Conservation (phyloP, 2,797 vertebrate species). For the Alcedo atthis region DNA sequence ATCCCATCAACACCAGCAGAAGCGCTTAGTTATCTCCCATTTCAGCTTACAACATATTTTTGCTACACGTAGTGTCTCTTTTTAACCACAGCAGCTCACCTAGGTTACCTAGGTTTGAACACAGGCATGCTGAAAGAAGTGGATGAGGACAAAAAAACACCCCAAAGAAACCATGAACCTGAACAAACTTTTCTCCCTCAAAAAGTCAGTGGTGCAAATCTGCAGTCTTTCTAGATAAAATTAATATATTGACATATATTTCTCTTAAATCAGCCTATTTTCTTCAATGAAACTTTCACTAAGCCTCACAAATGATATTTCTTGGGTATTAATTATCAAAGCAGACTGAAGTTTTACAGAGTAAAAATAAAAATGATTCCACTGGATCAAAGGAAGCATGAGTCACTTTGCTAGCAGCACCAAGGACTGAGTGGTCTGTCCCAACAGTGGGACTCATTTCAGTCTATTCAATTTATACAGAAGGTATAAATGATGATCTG, state of each 20-base stretch:
- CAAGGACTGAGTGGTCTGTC: conserved; percentile 22
- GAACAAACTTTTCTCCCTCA: not conserved
- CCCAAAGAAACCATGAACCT: not conserved
- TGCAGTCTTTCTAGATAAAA: not conserved
- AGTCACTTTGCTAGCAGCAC: conserved; percentile 20
- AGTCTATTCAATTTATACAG: not conserved
- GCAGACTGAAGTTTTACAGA: conserved; percentile 55
- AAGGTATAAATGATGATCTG: conserved; percentile 43
- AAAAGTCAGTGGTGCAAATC: not conserved
- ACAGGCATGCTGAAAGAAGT: not conserved
- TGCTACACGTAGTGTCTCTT: not conserved
- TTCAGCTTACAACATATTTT: conserved; percentile 3
- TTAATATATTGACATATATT: conserved; percentile 13
- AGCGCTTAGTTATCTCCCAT: not conserved
- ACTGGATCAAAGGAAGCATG: conserved; percentile 57
- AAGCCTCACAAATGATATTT: conserved; percentile 56
- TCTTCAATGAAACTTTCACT: conserved; percentile 24
- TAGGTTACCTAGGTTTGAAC: not conserved
- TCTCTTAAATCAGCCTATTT: conserved; percentile 53
- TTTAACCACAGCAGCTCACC: not conserved
- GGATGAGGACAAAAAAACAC: not conserved
- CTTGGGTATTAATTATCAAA: conserved; percentile 65
- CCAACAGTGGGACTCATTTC: conserved; percentile 51
- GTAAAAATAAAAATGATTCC: conserved; percentile 61
- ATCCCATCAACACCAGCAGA: not conserved